Base-by-base conservation (phyloP, 1,140 invertebrate species). In the Drosophila seguyi region DNA sequence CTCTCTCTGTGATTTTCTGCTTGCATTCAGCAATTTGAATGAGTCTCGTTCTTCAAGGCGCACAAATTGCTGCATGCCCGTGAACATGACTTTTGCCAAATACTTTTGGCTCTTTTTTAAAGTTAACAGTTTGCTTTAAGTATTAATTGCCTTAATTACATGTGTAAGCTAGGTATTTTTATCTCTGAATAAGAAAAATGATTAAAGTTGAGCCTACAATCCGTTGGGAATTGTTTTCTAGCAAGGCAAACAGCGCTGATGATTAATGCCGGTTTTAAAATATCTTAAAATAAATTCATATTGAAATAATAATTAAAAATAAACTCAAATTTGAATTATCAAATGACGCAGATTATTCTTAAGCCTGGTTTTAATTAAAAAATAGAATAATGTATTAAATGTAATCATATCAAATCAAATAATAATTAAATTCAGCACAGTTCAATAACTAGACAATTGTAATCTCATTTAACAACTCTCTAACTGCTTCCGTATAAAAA, bases 71-170 rank as follows among this genome's bases (percentile, higher is more conserved):
- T 36, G 45, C 67, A 72, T 76, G 71, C 53, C 62, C 74, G n/a
- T 75, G 72, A 76, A 75, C 72, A 75, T 76, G 72, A 76, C 73
- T 48, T 76, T 59, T 66, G 42, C 11, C 42, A 60, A 55, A 44
- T 68, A 25, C 7, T 67, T 39, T 18, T 2, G 3, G 10, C 13
- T 50, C 2, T 18, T 13, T 13, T 36, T 34, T 27, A 41, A 25
- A 16, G 6, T 53, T 53, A n/a, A 29, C 31, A 14, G 16, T 50
- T 42, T 34, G 14, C 34, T 61, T 36, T 31, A 25, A 6, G n/a
- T 27, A 4, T 22, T 38, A 38, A 22, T 36, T 38, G 10, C 6
- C 5, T 34, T 36, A 16, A 20, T 0, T 22, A 14, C 29, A 52
- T 34, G 31, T 36, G 31, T 53, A 53, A 55, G 4, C 52, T 55